A percentile compares a stretch with the other conserved stretches of the same genome.
phyloP scores from a whole-genome alignment of 2,888 invertebrate species.

The Rugalucina vietnamica region DNA sequence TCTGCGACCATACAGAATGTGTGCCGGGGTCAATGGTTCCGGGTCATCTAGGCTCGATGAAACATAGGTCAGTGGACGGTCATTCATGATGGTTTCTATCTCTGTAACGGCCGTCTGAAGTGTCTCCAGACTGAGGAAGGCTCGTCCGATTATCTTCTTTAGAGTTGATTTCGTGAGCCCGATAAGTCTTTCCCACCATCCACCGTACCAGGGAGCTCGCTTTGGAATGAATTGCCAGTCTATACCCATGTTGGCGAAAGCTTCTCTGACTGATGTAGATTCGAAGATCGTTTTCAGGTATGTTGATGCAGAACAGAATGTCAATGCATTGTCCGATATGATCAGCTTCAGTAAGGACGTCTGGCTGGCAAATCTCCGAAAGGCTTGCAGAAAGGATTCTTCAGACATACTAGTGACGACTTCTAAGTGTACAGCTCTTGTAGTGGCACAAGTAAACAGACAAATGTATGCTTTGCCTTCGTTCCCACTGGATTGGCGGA shows the following conservation, averaged over 20 bases:
- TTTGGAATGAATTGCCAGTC: slow-evolving; percentile 55
- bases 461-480: slow-evolving; percentile 47
- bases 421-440: background rate
- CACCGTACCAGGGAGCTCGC: slow-evolving; percentile 57
- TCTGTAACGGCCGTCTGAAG: slow-evolving; percentile 49
- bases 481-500: slow-evolving; percentile 3
- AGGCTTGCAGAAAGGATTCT: slow-evolving; percentile 36
- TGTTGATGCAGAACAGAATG: slow-evolving; percentile 42
- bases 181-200: slow-evolving; percentile 55
- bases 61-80: slow-evolving; percentile 50
- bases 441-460: slow-evolving; percentile 38
- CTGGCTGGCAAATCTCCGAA: slow-evolving; percentile 43
- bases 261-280: slow-evolving; percentile 11
- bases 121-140: slow-evolving; percentile 23
- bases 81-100: slow-evolving; percentile 51
- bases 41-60: slow-evolving; percentile 21
- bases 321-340: slow-evolving; percentile 55
- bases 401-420: background rate
- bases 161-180: slow-evolving; percentile 42
- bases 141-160: slow-evolving; percentile 33
- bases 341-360: slow-evolving; percentile 35
- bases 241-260: slow-evolving; percentile 15
- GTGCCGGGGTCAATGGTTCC: slow-evolving; percentile 47
- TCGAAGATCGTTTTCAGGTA: background rate
- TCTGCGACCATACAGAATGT: slow-evolving; percentile 34